Evolutionary conservation across 2,888 invertebrate species (phyloP).

Genomic region (Eucriotettix oculatus): DNA sequence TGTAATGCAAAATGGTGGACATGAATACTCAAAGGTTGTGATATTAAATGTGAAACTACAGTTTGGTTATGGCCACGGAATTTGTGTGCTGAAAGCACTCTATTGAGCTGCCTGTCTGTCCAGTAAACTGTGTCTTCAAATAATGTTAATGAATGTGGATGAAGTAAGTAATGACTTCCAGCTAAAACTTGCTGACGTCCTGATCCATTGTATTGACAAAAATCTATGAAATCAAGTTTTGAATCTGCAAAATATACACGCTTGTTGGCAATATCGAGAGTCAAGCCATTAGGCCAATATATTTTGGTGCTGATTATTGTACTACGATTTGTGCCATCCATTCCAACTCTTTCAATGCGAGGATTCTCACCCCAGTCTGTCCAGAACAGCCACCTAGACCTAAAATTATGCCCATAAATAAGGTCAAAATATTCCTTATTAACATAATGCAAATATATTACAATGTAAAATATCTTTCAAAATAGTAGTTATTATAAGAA

Average conservation of each 20-base stretch:
- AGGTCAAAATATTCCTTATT: neutral
- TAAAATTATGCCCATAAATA: slow-evolving; percentile 12
- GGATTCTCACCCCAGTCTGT: slow-evolving; percentile 99
- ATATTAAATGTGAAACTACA: slow-evolving; percentile 84
- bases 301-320: slow-evolving; percentile 85
- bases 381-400: slow-evolving; percentile 85
- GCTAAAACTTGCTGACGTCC: slow-evolving; percentile 77
- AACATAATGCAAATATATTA: neutral
- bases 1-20: slow-evolving; percentile 91
- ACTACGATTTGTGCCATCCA: slow-evolving; percentile 80
- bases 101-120: slow-evolving; percentile 86
- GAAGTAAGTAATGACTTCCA: slow-evolving; percentile 79
- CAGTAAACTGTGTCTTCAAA: slow-evolving; percentile 95
- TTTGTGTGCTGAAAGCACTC: slow-evolving; percentile 82
- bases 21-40: slow-evolving; percentile 87
- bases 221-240: slow-evolving; percentile 93
- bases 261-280: slow-evolving; percentile 82
- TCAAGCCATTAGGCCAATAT: slow-evolving; percentile 97
- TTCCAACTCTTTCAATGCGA: slow-evolving; percentile 82
- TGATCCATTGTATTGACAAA: slow-evolving; percentile 89
- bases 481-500: neutral
- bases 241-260: slow-evolving; percentile 95
- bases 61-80: slow-evolving; percentile 82
- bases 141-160: slow-evolving; percentile 86
- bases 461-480: neutral